A percentile compares a stretch with the other conserved stretches of the same genome.
phyloP scores from a whole-genome alignment of 2,888 invertebrate genomes.

The Sminthurides aquaticus region DNA sequence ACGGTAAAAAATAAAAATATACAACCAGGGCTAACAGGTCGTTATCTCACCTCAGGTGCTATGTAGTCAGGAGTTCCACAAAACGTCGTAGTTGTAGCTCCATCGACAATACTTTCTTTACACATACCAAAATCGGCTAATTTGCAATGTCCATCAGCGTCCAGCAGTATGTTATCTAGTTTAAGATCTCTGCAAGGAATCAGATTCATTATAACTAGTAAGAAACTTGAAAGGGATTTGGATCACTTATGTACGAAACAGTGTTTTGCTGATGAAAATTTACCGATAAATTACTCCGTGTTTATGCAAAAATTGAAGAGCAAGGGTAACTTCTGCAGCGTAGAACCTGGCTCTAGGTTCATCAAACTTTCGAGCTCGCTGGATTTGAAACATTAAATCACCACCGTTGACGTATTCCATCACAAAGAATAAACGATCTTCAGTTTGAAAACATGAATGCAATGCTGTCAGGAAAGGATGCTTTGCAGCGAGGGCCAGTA shows the following conservation, averaged over 20 bases:
- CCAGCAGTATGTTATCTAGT: constrained; percentile 94
- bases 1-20: constrained; percentile 10
- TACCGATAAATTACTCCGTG: constrained; percentile 90
- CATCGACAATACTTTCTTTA: constrained; percentile 89
- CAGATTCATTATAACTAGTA: neutral
- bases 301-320: constrained; percentile 90
- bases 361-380: constrained; percentile 94
- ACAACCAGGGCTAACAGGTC: neutral
- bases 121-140: constrained; percentile 97
- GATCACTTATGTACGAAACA: neutral
- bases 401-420: constrained; percentile 99
- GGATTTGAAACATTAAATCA: constrained; percentile 98
- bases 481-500: constrained; percentile 89
- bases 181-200: constrained; percentile 75
- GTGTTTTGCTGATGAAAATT: constrained; percentile 1
- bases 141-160: constrained; percentile 91
- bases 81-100: constrained; percentile 87
- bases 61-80: constrained; percentile 99
- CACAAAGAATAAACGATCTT: constrained; percentile 92
- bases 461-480: constrained; percentile 97
- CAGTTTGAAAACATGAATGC: constrained; percentile 94
- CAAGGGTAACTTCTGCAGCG: constrained; percentile 96
- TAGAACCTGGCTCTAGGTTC: constrained; percentile 91
- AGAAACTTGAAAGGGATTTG: neutral
- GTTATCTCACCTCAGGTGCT: constrained; percentile 72